phyloP scores from a whole-genome alignment of 2,888 invertebrate species.

The Caenorhabditis sulstoni region DNA sequence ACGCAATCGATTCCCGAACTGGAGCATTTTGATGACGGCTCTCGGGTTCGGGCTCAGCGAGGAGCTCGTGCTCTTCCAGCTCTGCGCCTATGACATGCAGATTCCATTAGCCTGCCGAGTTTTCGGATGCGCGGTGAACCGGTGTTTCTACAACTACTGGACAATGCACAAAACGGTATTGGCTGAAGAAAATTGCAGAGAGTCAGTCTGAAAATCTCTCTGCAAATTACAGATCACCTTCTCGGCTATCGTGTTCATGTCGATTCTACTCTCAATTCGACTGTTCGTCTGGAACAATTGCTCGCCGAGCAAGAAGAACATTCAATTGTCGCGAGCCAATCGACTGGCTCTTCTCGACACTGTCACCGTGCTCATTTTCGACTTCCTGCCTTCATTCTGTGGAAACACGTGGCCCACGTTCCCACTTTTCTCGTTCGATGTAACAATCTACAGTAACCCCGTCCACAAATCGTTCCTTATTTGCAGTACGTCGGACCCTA shows the following conservation, averaged over 20 bases:
- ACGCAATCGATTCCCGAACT: not conserved
- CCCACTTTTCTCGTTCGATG: constrained; percentile 7
- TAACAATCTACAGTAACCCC: not conserved
- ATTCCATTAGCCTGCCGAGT: not conserved
- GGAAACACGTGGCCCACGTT: constrained; percentile 5
- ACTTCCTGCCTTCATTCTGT: constrained; percentile 5
- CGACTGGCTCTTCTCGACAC: constrained; percentile 1
- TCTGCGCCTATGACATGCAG: not conserved
- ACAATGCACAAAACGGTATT: not conserved
- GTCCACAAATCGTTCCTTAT: not conserved
- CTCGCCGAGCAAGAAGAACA: not conserved
- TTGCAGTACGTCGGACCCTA: constrained; percentile 31
- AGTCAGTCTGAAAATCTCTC: not conserved
- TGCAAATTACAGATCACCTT: not conserved
- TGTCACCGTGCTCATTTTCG: constrained; percentile 1
- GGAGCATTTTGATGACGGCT: not conserved
- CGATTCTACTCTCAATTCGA: not conserved
- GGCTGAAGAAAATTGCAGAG: not conserved
- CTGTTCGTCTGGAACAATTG: not conserved
- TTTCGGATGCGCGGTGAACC: constrained; percentile 4
- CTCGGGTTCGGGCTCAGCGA: not conserved
- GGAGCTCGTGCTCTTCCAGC: not conserved
- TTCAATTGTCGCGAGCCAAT: constrained; percentile 3
- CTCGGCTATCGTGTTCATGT: not conserved
- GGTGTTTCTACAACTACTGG: constrained; percentile 15